phyloP scores from a whole-genome alignment of 2,888 invertebrate genomes.

The Chaetogeoica ovagalla region DNA sequence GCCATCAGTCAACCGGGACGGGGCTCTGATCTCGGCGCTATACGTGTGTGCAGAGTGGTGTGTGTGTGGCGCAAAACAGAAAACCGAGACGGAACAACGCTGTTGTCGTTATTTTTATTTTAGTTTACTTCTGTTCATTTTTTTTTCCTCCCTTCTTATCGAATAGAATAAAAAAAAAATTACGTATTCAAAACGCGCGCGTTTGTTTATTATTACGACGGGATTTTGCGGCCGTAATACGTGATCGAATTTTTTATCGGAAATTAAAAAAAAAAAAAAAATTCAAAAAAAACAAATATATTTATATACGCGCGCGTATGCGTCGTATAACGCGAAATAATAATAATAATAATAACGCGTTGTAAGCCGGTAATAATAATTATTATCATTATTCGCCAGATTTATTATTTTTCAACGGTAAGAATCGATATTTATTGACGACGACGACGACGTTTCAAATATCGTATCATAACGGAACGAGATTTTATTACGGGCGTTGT shows the following conservation, averaged over 20 bases:
- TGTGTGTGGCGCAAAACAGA: too few species aligned
- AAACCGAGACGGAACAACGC: too few species aligned
- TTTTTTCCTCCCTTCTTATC: not conserved
- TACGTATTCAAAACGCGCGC: constrained; percentile 41
- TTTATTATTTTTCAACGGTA: constrained; percentile 11
- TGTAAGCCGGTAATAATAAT: not conserved
- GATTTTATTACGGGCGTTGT: too few species aligned
- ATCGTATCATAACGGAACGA: too few species aligned
- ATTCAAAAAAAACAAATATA: too few species aligned
- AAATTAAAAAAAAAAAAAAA: constrained; percentile 30
- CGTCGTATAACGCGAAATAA: not conserved
- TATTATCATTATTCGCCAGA: constrained; percentile 8
- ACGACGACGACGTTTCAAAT: too few species aligned
- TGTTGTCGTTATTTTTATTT: not conserved
- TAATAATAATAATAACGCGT: too few species aligned
- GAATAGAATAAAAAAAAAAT: constrained; percentile 12
- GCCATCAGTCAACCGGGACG: constrained; percentile 40
- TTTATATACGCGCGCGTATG: not conserved
- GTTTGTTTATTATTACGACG: constrained; percentile 43
- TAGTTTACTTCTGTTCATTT: not conserved
- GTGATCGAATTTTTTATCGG: constrained; percentile 44
- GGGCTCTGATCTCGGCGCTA: too few species aligned
- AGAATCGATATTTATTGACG: not conserved
- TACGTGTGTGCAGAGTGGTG: too few species aligned
- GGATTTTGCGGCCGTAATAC: constrained; percentile 29